A percentile compares a stretch with the other conserved stretches of the same genome.
These are phyloP conservation scores for Percopsis transmontana DNA, from an alignment of 2,113 vertebrate genomes.

Conservation along the genomic window DNA sequence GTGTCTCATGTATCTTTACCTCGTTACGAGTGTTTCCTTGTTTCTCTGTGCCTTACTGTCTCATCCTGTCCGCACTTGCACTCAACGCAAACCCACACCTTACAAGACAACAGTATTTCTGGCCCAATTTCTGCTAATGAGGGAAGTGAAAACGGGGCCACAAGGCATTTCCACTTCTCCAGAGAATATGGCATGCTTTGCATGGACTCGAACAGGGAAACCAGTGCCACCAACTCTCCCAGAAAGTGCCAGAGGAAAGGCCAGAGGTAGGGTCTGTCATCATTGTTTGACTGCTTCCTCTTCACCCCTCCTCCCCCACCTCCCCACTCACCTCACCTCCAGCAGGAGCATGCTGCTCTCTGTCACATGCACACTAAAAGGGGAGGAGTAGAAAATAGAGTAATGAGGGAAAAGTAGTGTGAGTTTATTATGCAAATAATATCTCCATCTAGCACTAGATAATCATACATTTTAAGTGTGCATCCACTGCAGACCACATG, in stretches of 20 bases:
- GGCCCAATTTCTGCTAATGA: slow-evolving; percentile 45
- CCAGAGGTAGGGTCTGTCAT: slow-evolving; percentile 47
- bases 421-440: no score
- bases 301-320: slow-evolving; percentile 34
- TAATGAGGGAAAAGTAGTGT: slow-evolving; percentile 53
- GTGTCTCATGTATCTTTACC: no score
- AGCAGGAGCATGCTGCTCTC: slow-evolving; percentile 57
- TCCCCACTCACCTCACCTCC: slow-evolving; percentile 6
- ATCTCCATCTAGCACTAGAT: no score
- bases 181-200: slow-evolving; percentile 20
- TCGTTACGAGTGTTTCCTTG: no score
- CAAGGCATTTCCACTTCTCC: slow-evolving; percentile 48
- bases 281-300: slow-evolving; percentile 42
- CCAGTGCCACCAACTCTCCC: slow-evolving; percentile 44
- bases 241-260: slow-evolving; percentile 47
- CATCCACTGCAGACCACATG: no score
- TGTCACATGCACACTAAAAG: slow-evolving; percentile 51
- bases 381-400: slow-evolving; percentile 40
- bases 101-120: slow-evolving; percentile 41
- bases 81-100: no score
- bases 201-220: slow-evolving; percentile 55
- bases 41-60: no score
- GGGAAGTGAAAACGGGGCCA: slow-evolving; percentile 44
- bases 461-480: no score
- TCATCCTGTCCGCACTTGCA: no score